Conservation (phyloP, 2,113 vertebrate genomes). For the Micromys minutus region DNA sequence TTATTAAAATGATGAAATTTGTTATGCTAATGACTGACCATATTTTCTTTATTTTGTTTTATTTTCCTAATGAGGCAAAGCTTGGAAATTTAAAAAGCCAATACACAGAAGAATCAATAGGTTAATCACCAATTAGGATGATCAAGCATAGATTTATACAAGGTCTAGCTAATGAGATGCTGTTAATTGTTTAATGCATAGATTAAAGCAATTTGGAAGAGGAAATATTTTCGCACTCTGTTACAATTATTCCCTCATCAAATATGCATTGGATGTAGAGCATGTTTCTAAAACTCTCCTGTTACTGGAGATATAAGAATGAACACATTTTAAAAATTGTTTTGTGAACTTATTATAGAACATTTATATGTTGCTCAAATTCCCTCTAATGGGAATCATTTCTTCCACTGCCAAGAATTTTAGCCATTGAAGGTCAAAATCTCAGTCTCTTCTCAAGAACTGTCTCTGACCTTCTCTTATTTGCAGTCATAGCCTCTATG, state of each 20-base stretch:
- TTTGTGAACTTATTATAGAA: neutral
- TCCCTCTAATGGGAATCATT: neutral
- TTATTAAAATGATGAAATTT: neutral
- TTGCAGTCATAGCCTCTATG: neutral
- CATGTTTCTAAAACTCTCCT: neutral
- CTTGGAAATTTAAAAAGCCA: neutral
- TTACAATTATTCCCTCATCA: neutral
- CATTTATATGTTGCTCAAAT: neutral
- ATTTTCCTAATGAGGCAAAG: neutral
- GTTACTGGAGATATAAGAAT: neutral
- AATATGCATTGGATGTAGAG: neutral
- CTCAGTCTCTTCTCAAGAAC: neutral
- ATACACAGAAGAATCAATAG: neutral
- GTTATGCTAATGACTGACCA: neutral
- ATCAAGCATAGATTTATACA: neutral
- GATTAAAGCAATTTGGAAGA: neutral
- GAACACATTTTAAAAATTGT: neutral
- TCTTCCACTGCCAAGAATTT: neutral
- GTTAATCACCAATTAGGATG: constrained; percentile 10
- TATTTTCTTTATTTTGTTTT: neutral
- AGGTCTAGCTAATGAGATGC: neutral
- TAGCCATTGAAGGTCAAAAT: neutral
- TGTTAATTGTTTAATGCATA: neutral
- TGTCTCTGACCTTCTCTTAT: neutral
- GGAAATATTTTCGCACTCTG: neutral